phyloP scores from a whole-genome alignment of 2,888 invertebrate species.

The Lithophane semibrunnea region DNA sequence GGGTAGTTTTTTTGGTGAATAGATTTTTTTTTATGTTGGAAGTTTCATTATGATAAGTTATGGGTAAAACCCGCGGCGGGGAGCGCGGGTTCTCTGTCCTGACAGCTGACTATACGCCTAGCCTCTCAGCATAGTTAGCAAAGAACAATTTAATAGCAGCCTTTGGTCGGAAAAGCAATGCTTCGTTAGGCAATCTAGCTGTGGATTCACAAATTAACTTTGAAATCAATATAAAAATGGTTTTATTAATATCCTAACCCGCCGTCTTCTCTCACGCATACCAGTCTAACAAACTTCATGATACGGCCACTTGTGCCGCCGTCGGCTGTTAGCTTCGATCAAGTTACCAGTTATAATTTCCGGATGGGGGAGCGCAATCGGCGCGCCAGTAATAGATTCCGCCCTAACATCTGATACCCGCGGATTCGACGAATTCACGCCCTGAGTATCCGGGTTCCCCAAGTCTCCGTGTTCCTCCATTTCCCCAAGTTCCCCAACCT shows the following conservation, averaged over 20 bases:
- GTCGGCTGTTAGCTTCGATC: slow-evolving; percentile 64
- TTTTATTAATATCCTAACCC: slow-evolving; percentile 5
- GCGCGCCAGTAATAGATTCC: slow-evolving; percentile 71
- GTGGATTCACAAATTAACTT: background rate
- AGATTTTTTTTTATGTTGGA: background rate
- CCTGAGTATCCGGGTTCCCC: slow-evolving; percentile 40
- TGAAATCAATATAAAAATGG: background rate
- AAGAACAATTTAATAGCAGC: background rate
- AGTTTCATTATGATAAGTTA: background rate
- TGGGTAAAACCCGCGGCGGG: background rate
- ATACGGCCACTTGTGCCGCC: slow-evolving; percentile 51
- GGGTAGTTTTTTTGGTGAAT: background rate
- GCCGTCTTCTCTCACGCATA: slow-evolving; percentile 19
- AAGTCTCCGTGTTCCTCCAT: slow-evolving; percentile 37
- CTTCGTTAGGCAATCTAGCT: background rate
- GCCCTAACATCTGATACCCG: slow-evolving; percentile 68
- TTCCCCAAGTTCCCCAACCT: slow-evolving; percentile 21
- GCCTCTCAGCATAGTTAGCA: background rate
- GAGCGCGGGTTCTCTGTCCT: background rate
- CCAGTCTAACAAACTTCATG: slow-evolving; percentile 52
- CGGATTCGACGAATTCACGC: slow-evolving; percentile 52
- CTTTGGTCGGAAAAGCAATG: background rate
- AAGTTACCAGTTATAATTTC: slow-evolving; percentile 74
- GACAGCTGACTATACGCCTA: background rate
- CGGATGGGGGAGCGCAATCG: slow-evolving; percentile 67